phyloP scores from a whole-genome alignment of 2,888 invertebrate species.

The Poecilus cupreus region DNA sequence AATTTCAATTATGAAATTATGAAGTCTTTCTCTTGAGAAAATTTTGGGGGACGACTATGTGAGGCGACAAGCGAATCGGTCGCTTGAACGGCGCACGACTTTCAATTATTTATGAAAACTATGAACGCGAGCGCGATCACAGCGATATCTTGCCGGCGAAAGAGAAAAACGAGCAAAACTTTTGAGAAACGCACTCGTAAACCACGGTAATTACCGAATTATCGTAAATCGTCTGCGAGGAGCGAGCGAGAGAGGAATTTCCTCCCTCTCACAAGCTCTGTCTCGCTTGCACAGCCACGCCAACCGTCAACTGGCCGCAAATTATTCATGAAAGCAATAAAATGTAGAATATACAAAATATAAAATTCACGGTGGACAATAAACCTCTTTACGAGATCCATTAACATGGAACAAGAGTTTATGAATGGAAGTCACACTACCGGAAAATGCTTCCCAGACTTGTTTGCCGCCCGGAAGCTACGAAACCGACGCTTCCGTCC shows the following conservation, averaged over 20 bases:
- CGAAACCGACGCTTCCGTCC: background rate
- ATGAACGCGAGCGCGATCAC: constrained; percentile 45
- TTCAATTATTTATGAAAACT: constrained; percentile 54
- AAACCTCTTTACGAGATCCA: constrained; percentile 43
- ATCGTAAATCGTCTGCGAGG: constrained; percentile 53
- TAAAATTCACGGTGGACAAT: constrained; percentile 41
- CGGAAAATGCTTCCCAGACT: constrained; percentile 26
- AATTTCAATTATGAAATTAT: too few species aligned
- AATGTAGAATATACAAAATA: constrained; percentile 54
- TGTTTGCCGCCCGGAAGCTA: background rate
- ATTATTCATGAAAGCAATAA: constrained; percentile 46
- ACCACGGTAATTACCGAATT: constrained; percentile 53
- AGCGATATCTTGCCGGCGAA: constrained; percentile 35
- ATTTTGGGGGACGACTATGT: background rate
- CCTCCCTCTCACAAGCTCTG: background rate
- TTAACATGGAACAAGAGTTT: constrained; percentile 44
- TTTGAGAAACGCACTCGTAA: constrained; percentile 54
- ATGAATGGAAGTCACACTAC: constrained; percentile 43
- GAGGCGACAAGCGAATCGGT: background rate
- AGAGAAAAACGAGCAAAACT: constrained; percentile 50
- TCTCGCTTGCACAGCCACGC: background rate
- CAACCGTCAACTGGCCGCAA: constrained; percentile 34
- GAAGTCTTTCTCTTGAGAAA: background rate
- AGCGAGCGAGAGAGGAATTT: constrained; percentile 10
- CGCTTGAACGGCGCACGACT: constrained; percentile 35